Evolutionary conservation across 2,888 invertebrate species (phyloP), one percentile per base, ranked within the genome.

Genomic region (Frankliniella fusca): DNA sequence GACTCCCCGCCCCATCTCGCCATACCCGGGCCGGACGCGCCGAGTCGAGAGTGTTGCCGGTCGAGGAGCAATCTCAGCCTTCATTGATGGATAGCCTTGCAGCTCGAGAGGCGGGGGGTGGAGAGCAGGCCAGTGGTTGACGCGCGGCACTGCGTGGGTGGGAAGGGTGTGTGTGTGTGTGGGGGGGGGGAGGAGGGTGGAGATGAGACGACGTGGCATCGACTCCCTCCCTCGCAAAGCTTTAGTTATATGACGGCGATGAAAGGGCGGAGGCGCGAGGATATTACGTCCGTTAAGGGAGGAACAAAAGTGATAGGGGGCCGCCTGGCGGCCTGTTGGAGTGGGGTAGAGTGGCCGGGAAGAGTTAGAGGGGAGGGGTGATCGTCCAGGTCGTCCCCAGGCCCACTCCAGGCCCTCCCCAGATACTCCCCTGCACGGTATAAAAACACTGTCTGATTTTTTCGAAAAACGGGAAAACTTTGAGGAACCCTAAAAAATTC

Each of bases 381-480:
- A n/a, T n/a, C n/a, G n/a, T n/a, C n/a, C n/a, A n/a, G n/a, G n/a
- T n/a, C n/a, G n/a, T n/a, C n/a, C n/a, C n/a, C n/a, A n/a, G n/a
- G n/a, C n/a, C n/a, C n/a, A n/a, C n/a, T n/a, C n/a, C n/a, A n/a
- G n/a, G n/a, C n/a, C n/a, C n/a, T n/a, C n/a, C n/a, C n/a, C n/a
- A n/a, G n/a, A n/a, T n/a, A n/a, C n/a, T n/a, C n/a, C n/a, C n/a
- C n/a, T n/a, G n/a, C n/a, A n/a, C n/a, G n/a, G n/a, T n/a, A n/a
- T n/a, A n/a, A n/a, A n/a, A n/a, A n/a, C n/a, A n/a, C n/a, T n/a
- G n/a, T n/a, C n/a, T n/a, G n/a, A n/a, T n/a, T n/a, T n/a, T n/a
- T n/a, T n/a, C n/a, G 85, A 85, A 85, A 85, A 85, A 85, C 85
- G 83, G 84, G 83, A 84, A 84, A 86, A 85, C 85, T 85, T n/a